Evolutionary conservation across 2,797 vertebrate genomes (phyloP).

Genomic region (Enteromius afrohamiltoni): DNA sequence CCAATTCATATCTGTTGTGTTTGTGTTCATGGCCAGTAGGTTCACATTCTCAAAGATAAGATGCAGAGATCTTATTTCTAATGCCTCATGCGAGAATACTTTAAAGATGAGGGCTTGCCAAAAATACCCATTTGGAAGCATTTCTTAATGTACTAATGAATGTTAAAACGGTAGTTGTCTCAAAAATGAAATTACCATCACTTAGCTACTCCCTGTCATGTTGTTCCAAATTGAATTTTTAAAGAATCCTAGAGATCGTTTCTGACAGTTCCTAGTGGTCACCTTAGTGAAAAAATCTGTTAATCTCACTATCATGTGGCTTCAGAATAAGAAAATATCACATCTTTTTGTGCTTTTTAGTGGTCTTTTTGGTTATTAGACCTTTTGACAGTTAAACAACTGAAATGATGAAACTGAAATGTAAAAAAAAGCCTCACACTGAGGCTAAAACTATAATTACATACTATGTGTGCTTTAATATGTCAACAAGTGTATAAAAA

Average conservation of each 20-base stretch:
- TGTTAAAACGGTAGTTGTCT: not conserved
- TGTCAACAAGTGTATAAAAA: not conserved
- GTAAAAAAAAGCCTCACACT: not conserved
- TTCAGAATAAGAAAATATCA: not conserved
- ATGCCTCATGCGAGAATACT: not conserved
- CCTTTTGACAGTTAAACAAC: not conserved
- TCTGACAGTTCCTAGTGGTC: not conserved
- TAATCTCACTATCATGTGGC: not conserved
- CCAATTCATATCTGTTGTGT: not conserved
- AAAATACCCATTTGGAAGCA: not conserved
- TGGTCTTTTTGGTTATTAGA: not conserved
- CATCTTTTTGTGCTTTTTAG: not conserved
- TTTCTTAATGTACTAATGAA: not conserved
- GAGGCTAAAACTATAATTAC: not conserved
- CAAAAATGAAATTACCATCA: not conserved
- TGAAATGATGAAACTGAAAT: not conserved
- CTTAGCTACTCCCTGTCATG: not conserved
- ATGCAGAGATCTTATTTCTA: not conserved
- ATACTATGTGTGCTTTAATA: not conserved
- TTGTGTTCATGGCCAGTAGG: constrained; percentile 10
- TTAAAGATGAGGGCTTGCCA: not conserved
- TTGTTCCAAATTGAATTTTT: not conserved
- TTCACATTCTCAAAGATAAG: constrained; percentile 19
- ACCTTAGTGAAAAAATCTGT: too few species aligned
- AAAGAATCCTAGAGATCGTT: not conserved